Evolutionary conservation across 2,888 invertebrate species (phyloP).

Genomic region (Lucinisca nassula): DNA sequence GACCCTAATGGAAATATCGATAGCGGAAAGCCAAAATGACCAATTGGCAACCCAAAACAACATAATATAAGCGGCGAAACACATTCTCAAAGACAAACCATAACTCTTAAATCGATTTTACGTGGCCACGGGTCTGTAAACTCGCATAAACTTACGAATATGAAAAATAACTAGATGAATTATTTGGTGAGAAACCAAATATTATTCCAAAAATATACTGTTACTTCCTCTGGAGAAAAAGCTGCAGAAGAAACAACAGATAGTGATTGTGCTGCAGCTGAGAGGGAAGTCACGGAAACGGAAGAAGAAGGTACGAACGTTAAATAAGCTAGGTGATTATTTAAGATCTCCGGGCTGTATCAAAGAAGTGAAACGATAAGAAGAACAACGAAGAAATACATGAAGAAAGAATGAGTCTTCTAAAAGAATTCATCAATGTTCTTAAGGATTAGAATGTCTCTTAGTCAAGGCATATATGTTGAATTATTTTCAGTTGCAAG

Average conservation of each 20-base stretch:
- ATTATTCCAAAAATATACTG: slow-evolving; percentile 20
- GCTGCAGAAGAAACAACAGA: neutral
- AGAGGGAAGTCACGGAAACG: neutral
- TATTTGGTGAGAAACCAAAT: slow-evolving; percentile 31
- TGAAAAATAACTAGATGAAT: slow-evolving; percentile 28
- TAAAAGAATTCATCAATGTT: neutral
- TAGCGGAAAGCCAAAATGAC: no score
- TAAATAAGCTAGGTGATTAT: neutral
- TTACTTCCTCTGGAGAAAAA: neutral
- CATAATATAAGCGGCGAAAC: no score
- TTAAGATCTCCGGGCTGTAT: neutral
- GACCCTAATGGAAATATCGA: no score
- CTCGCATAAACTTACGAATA: slow-evolving; percentile 13
- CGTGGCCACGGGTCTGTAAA: slow-evolving; percentile 20
- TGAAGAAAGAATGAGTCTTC: neutral
- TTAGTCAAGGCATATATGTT: neutral
- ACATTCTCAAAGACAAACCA: no score
- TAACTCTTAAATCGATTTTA: no score
- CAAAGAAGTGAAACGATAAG: neutral
- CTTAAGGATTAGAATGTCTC: neutral
- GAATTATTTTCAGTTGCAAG: neutral
- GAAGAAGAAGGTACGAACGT: neutral
- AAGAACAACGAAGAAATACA: neutral
- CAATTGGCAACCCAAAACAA: no score
- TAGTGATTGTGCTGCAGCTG: neutral